These are phyloP conservation scores for Carterocephalus palaemon DNA, from an alignment of 2,888 invertebrate genomes.

Conservation along the genomic window DNA sequence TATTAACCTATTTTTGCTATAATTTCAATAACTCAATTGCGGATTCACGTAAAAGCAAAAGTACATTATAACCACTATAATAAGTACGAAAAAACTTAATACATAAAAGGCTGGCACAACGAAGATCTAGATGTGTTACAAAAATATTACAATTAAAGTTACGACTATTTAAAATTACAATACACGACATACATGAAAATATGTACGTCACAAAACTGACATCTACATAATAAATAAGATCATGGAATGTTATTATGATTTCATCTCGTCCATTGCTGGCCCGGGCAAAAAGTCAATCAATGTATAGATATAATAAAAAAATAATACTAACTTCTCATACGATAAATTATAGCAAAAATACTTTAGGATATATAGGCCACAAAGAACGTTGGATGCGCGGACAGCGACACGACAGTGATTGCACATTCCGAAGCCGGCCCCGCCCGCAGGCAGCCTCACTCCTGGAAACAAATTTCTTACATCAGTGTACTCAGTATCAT, in stretches of 20 bases:
- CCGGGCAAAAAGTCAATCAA: slow-evolving; percentile 42
- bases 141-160: slow-evolving; percentile 60
- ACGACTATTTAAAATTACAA: slow-evolving; percentile 41
- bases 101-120: slow-evolving; percentile 76
- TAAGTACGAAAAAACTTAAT: slow-evolving; percentile 76
- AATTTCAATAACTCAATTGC: slow-evolving; percentile 67
- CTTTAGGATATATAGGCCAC: slow-evolving; percentile 53
- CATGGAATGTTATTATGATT: slow-evolving; percentile 76
- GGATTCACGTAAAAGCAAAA: slow-evolving; percentile 70
- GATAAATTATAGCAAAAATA: slow-evolving; percentile 79
- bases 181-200: slow-evolving; percentile 69
- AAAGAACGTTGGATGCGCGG: slow-evolving; percentile 29
- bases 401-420: slow-evolving; percentile 25
- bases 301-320: slow-evolving; percentile 50
- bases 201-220: slow-evolving; percentile 67
- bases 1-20: slow-evolving; percentile 67
- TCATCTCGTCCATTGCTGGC: slow-evolving; percentile 50
- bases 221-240: slow-evolving; percentile 79
- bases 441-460: background rate
- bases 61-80: slow-evolving; percentile 54
- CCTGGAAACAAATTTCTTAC: slow-evolving; percentile 13
- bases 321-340: slow-evolving; percentile 63
- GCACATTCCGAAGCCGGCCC: slow-evolving; percentile 26
- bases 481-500: no score
- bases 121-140: slow-evolving; percentile 74